Percentiles rank a stretch among this genome's conserved stretches.
phyloP scores from a whole-genome alignment of 2,113 vertebrate species.

The Nothoprocta perdicaria region DNA sequence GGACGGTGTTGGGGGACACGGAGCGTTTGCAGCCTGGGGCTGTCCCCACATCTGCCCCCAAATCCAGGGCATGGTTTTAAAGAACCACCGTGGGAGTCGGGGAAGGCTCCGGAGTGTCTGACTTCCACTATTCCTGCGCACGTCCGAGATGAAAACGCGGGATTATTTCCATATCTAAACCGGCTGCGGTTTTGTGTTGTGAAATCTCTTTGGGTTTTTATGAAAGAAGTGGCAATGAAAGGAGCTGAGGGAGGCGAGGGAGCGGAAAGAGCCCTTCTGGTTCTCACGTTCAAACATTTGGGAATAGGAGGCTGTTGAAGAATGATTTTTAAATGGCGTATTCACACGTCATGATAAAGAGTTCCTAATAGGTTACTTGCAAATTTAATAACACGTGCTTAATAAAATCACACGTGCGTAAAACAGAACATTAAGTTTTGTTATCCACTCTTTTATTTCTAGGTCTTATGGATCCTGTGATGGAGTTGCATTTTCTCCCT shows the following conservation, averaged over 20 bases:
- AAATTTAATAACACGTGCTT: neutral
- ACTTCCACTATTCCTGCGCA: constrained; percentile 70
- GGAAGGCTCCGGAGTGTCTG: constrained; percentile 60
- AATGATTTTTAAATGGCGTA: constrained; percentile 7
- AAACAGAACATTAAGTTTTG: constrained; percentile 11
- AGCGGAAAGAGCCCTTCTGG: neutral
- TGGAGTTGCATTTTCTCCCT: neutral
- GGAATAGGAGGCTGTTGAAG: neutral
- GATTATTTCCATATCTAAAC: constrained; percentile 76
- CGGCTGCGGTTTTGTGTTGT: constrained; percentile 50
- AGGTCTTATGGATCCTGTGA: neutral
- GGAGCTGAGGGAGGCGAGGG: neutral
- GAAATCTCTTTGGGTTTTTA: constrained; percentile 65
- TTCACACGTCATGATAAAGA: neutral
- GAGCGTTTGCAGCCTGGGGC: constrained; percentile 78
- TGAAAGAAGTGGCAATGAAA: constrained; percentile 37
- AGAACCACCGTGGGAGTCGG: constrained; percentile 60
- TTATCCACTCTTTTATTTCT: neutral
- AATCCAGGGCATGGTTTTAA: constrained; percentile 69
- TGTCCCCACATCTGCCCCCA: neutral
- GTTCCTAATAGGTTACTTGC: neutral
- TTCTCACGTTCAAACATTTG: constrained; percentile 12
- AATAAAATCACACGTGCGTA: neutral
- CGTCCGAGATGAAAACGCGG: constrained; percentile 66
- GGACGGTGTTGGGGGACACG: constrained; percentile 64